phyloP scores from a whole-genome alignment of 2,888 invertebrate species.

The Pantelozetes paolii region DNA sequence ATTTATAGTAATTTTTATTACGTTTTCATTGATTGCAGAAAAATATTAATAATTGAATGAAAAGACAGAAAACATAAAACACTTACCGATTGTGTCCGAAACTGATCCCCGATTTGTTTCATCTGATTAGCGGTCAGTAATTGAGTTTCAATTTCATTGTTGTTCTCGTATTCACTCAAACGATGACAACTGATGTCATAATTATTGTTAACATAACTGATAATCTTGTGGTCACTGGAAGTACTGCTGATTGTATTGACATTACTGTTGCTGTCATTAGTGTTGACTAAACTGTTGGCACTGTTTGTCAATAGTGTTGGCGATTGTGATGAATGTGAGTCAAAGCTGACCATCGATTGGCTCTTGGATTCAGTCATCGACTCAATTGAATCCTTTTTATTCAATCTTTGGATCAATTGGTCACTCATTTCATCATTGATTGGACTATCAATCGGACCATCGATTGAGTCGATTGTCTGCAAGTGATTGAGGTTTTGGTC shows the following conservation, averaged over 20 bases:
- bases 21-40: too few species aligned
- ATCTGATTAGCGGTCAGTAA: constrained; percentile 37
- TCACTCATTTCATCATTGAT: too few species aligned
- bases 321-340: not conserved
- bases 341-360: constrained; percentile 5
- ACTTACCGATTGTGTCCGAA: not conserved
- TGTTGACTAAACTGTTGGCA: constrained; percentile 26
- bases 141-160: constrained; percentile 13
- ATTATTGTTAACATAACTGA: not conserved
- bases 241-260: constrained; percentile 28
- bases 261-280: constrained; percentile 7
- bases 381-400: not conserved
- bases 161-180: constrained; percentile 28
- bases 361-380: constrained; percentile 10
- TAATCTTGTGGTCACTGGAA: constrained; percentile 3
- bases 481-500: not conserved
- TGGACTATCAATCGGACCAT: too few species aligned
- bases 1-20: too few species aligned
- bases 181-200: constrained; percentile 27
- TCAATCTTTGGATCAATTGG: not conserved
- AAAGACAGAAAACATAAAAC: not conserved
- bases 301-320: not conserved
- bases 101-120: constrained; percentile 31
- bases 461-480: not conserved
- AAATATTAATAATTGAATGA: too few species aligned